A percentile compares a stretch with the other conserved stretches of the same genome.
phyloP scores from a whole-genome alignment of 2,113 vertebrate genomes.

The Tricholaema leucomelas region DNA sequence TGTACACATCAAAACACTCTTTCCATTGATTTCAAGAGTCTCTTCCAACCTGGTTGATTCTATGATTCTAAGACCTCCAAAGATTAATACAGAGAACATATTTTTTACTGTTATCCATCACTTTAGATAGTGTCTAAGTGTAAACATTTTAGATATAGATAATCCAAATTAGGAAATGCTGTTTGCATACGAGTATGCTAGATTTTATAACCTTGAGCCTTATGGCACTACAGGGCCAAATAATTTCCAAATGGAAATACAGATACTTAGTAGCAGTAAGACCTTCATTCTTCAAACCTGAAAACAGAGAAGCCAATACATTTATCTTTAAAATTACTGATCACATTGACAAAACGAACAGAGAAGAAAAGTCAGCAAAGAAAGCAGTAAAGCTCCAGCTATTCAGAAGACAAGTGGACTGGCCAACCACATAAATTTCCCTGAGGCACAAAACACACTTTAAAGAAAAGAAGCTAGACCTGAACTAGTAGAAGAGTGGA shows the following conservation, averaged over 20 bases:
- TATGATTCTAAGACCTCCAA: not conserved
- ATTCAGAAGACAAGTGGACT: not conserved
- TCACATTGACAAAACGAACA: not conserved
- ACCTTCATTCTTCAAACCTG: not conserved
- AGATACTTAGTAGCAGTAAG: not conserved
- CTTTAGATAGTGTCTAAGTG: no score
- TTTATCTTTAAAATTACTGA: not conserved
- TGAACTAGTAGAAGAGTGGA: not conserved
- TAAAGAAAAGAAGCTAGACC: not conserved
- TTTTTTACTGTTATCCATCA: not conserved
- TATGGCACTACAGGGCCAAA: not conserved
- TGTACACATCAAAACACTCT: not conserved
- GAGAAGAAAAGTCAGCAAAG: not conserved
- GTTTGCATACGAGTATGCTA: not conserved
- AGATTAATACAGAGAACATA: not conserved
- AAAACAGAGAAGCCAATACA: not conserved
- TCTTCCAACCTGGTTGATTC: no score
- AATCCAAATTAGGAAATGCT: not conserved
- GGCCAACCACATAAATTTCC: not conserved
- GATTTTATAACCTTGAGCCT: not conserved
- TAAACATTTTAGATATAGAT: not conserved
- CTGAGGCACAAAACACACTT: not conserved
- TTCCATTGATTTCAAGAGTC: not conserved
- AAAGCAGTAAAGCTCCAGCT: not conserved
- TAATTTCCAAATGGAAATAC: not conserved